Conservation (phyloP, 1,140 invertebrate genomes). For the Pemphigus obesinymphae region DNA sequence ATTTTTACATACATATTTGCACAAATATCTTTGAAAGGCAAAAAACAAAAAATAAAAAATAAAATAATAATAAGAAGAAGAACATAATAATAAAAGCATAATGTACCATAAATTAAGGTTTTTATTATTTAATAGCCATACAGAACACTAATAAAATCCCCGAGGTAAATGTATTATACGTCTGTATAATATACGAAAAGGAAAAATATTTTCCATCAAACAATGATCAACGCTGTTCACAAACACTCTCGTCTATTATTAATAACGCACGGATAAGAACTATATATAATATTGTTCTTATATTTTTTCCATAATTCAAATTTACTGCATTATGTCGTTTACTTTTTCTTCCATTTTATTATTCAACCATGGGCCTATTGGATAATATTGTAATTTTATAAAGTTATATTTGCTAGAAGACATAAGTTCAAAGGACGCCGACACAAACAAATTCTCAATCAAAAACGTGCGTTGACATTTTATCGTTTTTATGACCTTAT, state of each 20-base stretch:
- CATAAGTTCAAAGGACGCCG: too few species aligned
- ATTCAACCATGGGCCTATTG: too few species aligned
- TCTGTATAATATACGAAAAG: not conserved
- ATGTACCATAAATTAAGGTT: constrained; percentile 7
- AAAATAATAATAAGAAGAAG: not conserved
- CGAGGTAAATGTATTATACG: not conserved
- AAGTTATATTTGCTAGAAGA: not conserved
- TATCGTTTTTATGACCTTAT: too few species aligned
- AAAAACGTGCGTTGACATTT: too few species aligned
- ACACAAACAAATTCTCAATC: too few species aligned
- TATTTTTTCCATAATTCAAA: not conserved
- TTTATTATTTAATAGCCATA: constrained; percentile 12
- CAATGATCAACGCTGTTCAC: constrained; percentile 21
- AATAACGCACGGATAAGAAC: not conserved
- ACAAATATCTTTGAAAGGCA: not conserved
- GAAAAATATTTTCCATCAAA: constrained; percentile 22
- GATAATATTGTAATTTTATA: not conserved
- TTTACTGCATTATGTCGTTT: not conserved
- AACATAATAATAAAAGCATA: not conserved
- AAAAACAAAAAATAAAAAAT: not conserved
- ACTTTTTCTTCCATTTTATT: not conserved
- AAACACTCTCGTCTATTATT: not conserved
- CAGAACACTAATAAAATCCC: constrained; percentile 23
- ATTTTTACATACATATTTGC: not conserved
- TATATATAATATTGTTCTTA: not conserved